These are phyloP conservation scores for Poeciliopsis retropinna DNA, from an alignment of 2,113 vertebrate species.

Conservation along the genomic window DNA sequence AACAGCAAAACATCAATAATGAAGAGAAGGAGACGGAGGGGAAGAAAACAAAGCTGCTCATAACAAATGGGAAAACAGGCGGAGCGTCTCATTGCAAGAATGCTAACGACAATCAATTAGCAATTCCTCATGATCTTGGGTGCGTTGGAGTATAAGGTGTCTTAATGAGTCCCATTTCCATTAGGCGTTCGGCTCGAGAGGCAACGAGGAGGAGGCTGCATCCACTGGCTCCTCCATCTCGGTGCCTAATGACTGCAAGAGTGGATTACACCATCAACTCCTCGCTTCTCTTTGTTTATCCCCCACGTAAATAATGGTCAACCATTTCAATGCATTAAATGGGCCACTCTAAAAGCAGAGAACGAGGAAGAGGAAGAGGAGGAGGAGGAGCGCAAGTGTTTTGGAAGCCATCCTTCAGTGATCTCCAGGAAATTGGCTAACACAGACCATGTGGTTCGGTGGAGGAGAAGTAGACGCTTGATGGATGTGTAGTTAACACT, in stretches of 20 bases:
- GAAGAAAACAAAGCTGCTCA: conserved; percentile 69
- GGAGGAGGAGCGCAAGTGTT: conserved; percentile 50
- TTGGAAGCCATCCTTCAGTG: conserved; percentile 49
- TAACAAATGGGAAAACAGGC: conserved; percentile 77
- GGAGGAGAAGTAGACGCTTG: conserved; percentile 4
- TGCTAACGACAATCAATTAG: conserved; percentile 79
- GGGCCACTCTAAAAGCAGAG: conserved; percentile 51
- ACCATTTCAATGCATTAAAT: conserved; percentile 78
- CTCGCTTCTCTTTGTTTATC: conserved; percentile 78
- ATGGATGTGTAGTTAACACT: conserved; percentile 12
- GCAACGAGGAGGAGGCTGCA: conserved; percentile 62
- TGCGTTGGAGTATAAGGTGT: conserved; percentile 73
- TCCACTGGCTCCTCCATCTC: conserved; percentile 68
- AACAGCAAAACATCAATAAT: conserved; percentile 58
- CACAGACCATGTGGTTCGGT: conserved; percentile 45
- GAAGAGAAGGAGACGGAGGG: conserved; percentile 68
- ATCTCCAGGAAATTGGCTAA: conserved; percentile 63
- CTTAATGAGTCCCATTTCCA: conserved; percentile 79
- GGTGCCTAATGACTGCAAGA: conserved; percentile 74
- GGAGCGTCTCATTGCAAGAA: conserved; percentile 71
- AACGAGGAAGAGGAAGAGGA: conserved; percentile 39
- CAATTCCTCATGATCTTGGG: conserved; percentile 74
- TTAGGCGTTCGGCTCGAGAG: conserved; percentile 74
- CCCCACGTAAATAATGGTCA: conserved; percentile 79
- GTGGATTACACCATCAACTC: conserved; percentile 79